A percentile compares a stretch with the other conserved stretches of the same genome.
phyloP scores from a whole-genome alignment of 2,113 vertebrate species.

The Macrotis lagotis region DNA sequence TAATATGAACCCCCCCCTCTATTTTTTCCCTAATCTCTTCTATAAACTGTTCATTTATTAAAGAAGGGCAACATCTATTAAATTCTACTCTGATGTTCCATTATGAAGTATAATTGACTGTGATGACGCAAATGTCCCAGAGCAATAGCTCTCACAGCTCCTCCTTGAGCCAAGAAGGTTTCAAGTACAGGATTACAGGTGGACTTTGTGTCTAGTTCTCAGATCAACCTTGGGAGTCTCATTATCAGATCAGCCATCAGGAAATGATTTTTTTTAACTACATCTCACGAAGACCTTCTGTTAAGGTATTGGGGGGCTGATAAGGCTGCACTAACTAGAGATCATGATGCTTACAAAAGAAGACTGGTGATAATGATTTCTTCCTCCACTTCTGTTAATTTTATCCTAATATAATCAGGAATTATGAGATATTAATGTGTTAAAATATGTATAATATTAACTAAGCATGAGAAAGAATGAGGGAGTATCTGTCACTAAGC shows the following conservation, averaged over 20 bases:
- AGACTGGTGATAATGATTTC: not conserved
- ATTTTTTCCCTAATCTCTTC: not conserved
- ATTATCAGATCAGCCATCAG: not conserved
- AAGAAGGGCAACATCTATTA: not conserved
- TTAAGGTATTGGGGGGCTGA: not conserved
- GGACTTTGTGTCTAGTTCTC: not conserved
- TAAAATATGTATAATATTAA: slow-evolving; percentile 49
- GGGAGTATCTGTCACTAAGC: slow-evolving; percentile 59
- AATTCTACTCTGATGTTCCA: not conserved
- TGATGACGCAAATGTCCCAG: not conserved
- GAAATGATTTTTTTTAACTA: not conserved
- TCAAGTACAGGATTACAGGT: not conserved
- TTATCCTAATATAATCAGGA: not conserved
- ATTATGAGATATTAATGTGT: not conserved
- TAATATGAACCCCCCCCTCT: not conserved
- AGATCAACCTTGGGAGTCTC: not conserved
- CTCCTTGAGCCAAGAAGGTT: not conserved
- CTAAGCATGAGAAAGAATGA: slow-evolving; percentile 48
- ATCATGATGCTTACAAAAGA: not conserved
- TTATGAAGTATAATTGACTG: not conserved
- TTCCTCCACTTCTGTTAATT: not conserved
- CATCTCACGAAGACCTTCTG: not conserved
- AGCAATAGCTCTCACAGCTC: not conserved
- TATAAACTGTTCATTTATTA: not conserved
- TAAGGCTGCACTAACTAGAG: not conserved